Evolutionary conservation across 2,113 vertebrate species (phyloP), one percentile per base, ranked within the genome.

Genomic region (Phocoena sinus): DNA sequence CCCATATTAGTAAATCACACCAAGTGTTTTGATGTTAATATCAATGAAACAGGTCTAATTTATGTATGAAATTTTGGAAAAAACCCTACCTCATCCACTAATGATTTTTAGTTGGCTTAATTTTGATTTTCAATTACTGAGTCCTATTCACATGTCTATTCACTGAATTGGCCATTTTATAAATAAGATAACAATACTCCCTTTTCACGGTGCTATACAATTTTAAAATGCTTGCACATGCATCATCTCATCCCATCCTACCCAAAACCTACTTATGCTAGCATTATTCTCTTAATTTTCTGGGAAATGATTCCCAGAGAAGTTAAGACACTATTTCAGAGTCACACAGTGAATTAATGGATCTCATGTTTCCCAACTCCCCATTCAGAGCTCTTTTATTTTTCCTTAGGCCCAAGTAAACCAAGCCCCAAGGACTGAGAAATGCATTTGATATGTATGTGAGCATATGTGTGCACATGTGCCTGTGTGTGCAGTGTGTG

Each of bases 121-220:
- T 90, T 96, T 83, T 90, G 23, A 53, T 92, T 92, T 96, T 95
- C 31, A 86, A 77, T 50, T 47, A 56, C 2, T 63, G 38, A 81
- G 53, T 53, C 44, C 21, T 41, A 7, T 74, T 94, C 41, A 71
- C 77, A 25, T 89, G 13, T 9, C 81, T 85, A 0, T n/a, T 81
- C 80, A n/a, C 33, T 65, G 62, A 89, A 87, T 68, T 79, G 31
- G 3, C 44, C 47, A 47, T 79, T 77, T 97, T 92, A 17, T 68
- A 73, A 44, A 12, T 38, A 87, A 41, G 10, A 28, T 50, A 47
- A 0, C 44, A 23, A 71, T 31, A 33, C 17, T 67, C 2, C 12
- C 47, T 89, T 71, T 56, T 33, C 20, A 11, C 9, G 11, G 18
- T 41, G 11, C 38, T 91, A 0, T 89, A 63, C 8, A 31, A 12